Evolutionary conservation across 2,888 invertebrate genomes (phyloP).

Genomic region (Biston betularia): DNA sequence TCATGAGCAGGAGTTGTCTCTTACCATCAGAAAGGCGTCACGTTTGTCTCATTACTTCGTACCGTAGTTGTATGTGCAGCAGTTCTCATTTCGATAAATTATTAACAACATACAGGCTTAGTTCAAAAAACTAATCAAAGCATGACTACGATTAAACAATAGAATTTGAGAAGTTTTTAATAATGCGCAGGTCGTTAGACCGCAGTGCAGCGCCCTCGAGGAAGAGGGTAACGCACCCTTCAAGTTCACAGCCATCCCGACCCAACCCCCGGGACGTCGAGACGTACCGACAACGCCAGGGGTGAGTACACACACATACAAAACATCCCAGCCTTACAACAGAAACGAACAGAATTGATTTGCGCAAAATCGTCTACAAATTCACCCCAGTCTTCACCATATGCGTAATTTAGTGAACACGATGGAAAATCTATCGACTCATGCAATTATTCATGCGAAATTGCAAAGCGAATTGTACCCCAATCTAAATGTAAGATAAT

Average conservation of each 20-base stretch:
- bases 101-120: neutral
- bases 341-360: constrained; percentile 55
- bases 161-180: constrained; percentile 38
- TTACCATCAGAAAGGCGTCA: too few relatives aligned
- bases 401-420: constrained; percentile 35
- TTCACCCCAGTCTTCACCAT: constrained; percentile 26
- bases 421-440: constrained; percentile 12
- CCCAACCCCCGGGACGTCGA: constrained; percentile 70
- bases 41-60: too few relatives aligned
- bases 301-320: constrained; percentile 58
- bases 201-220: constrained; percentile 54
- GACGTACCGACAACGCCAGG: constrained; percentile 54
- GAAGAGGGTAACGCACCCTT: constrained; percentile 82
- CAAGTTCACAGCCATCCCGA: constrained; percentile 78
- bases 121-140: neutral
- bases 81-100: neutral
- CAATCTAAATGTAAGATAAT: constrained; percentile 25
- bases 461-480: constrained; percentile 21
- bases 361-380: constrained; percentile 49
- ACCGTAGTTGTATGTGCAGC: neutral
- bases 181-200: constrained; percentile 61
- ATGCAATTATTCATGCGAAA: constrained; percentile 26
- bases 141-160: constrained; percentile 27
- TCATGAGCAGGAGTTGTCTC: too few relatives aligned
- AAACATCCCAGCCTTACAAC: constrained; percentile 51